Conservation (phyloP, 1,140 invertebrate species). For the Nilaparvata lugens region DNA sequence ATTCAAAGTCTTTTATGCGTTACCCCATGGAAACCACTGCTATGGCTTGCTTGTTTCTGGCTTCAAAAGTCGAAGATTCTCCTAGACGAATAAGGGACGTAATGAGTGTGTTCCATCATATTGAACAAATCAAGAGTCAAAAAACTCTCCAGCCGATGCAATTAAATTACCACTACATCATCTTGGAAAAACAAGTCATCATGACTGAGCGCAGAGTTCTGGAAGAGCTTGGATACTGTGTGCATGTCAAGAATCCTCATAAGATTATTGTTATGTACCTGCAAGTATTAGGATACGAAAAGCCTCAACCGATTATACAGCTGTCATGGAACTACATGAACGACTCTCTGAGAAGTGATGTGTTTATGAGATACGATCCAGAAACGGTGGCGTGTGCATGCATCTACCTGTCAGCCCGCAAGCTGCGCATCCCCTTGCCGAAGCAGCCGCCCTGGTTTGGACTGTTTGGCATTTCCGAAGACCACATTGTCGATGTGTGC, state of each 20-base stretch:
- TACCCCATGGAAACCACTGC: too few species aligned
- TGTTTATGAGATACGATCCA: slow-evolving; percentile 92
- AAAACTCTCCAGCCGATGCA: too few species aligned
- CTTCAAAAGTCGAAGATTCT: too few species aligned
- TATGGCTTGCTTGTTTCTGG: too few species aligned
- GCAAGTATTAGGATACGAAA: too few species aligned
- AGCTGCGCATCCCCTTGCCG: slow-evolving; percentile 75
- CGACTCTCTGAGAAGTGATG: slow-evolving; percentile 91
- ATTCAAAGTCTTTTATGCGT: too few species aligned
- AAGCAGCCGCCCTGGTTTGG: slow-evolving; percentile 81
- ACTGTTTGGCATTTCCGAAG: slow-evolving; percentile 73
- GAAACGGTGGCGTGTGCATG: too few species aligned
- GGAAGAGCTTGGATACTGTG: slow-evolving; percentile 97
- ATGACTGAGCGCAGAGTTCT: slow-evolving; percentile 92
- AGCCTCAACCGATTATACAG: slow-evolving; percentile 78
- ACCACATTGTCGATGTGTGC: too few species aligned
- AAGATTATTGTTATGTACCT: slow-evolving; percentile 96
- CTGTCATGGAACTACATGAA: slow-evolving; percentile 99
- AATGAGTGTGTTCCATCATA: too few species aligned
- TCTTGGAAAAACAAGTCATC: slow-evolving; percentile 96
- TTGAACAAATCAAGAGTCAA: too few species aligned
- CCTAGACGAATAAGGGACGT: too few species aligned
- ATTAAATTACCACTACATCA: too few species aligned
- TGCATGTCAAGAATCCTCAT: slow-evolving; percentile 98
- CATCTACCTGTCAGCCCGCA: slow-evolving; percentile 87